Evolutionary conservation across 2,113 vertebrate genomes (phyloP), one percentile per base, ranked within the genome.

Genomic region (Corythoichthys intestinalis): DNA sequence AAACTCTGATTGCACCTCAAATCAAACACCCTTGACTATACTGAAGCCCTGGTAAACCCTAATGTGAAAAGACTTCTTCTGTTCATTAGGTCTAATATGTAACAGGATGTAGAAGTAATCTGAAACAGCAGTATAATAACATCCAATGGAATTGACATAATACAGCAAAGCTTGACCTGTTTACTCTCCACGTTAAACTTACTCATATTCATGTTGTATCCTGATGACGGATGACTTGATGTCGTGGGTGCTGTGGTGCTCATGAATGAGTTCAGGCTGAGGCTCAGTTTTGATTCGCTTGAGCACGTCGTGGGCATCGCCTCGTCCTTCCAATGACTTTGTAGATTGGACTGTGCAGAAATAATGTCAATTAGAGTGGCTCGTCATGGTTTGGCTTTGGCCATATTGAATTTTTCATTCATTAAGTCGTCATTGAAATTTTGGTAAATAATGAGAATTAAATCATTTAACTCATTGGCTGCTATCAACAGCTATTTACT

Each of bases 201-300:
- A 98, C 97, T 97, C 86, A 12, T 87, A 90, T 44, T 81, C 76
- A 0, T 72, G 76, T 6, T 71, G 56, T 70, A 93, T 93, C 72
- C 91, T 94, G 90, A 96, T 94, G 85, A 94, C 69, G 6, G 95
- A 91, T 72, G 95, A 93, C 49, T 94, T 94, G 83, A 95, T 89
- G 85, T 95, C 94, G 65, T 94, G 94, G 76, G 92, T 90, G 76
- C 90, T 90, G 79, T 93, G 93, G 35, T 59, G 52, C 57, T 89
- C 86, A 50, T 80, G 81, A 39, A 14, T 0, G 8, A 83, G 85
- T 79, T 96, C 93, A 0, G 88, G 76, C 71, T 87, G 93, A 38
- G 92, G 92, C 81, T 99, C 96, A 28, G 91, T 86, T 93, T 98
- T 99, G 88, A 98, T 95, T 82, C 92, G 78, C 89, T 94, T 96